Conservation (phyloP, 2,797 vertebrate genomes). For the Mergus octosetaceus region DNA sequence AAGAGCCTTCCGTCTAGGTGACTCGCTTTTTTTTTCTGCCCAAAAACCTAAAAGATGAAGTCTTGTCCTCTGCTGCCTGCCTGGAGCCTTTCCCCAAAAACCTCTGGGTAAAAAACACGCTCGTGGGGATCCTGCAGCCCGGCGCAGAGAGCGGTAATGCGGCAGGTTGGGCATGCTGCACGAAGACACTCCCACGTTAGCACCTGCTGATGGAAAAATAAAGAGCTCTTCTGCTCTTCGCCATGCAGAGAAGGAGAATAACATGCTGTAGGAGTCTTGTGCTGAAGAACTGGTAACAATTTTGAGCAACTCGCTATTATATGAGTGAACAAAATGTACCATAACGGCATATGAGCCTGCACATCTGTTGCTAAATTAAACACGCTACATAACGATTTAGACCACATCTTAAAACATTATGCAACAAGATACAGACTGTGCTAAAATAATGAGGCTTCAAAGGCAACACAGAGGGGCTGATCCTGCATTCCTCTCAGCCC, state of each 20-base stretch:
- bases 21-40: neutral
- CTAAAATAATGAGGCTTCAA: constrained; percentile 2
- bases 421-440: neutral
- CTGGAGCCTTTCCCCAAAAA: neutral
- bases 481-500: neutral
- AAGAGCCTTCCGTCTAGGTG: neutral
- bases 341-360: constrained; percentile 37
- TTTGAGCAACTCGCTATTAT: constrained; percentile 47
- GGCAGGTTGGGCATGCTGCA: neutral
- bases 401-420: constrained; percentile 49
- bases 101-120: neutral
- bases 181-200: neutral
- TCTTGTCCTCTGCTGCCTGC: neutral
- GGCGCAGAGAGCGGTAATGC: neutral
- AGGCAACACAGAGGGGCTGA: neutral
- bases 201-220: constrained; percentile 55
- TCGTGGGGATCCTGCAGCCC: neutral
- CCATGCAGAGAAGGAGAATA: neutral
- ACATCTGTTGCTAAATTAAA: constrained; percentile 68
- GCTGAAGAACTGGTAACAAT: constrained; percentile 36
- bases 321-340: constrained; percentile 63
- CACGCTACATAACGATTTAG: neutral
- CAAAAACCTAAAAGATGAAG: neutral
- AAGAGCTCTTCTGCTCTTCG: constrained; percentile 30
- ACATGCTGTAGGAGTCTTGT: neutral